Base-by-base conservation (phyloP, 2,888 invertebrate species). In the Ametastegia equiseti region DNA sequence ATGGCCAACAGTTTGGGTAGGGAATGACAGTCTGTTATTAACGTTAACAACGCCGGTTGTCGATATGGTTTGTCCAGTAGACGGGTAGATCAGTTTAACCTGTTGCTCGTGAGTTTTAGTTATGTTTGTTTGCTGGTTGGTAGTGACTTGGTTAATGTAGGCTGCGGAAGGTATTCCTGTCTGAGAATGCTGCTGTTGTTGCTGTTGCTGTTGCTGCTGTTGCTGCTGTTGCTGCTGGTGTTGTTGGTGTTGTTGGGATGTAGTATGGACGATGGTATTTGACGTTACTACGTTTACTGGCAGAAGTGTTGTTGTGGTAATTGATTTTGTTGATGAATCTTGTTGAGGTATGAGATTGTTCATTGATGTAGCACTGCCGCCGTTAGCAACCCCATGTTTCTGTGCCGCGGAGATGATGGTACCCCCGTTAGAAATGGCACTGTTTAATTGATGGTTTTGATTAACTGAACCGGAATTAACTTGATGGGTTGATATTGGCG, bases 341-440 rank as follows among this genome's bases (percentile, higher is more conserved):
- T 63, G 81, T 81, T 81, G 82, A 69, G 60, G 45, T 77, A 86
- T 89, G 57, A 89, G 86, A 86, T 90, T 91, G 84, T 92, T 92
- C 84, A 91, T 89, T 82, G 91, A 91, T 83, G 92, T 91, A 83
- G 82, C 85, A 85, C 88, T 93, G 92, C 94, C 93, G 92, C 94
- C 94, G 92, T 94, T 94, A 88, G 94, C 92, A 91, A 94, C 93
- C 92, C 93, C 93, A 92, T 93, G 94, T 93, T 94, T 94, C 92
- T 93, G 93, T 88, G 92, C 89, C 88, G 93, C 92, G 81, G 85
- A 73, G 86, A 85, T 86, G 93, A 94, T 93, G 92, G 94, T 94
- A 93, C 94, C 94, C 92, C 94, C 94, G 94, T 94, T 94, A 89
- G 95, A 93, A 92, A 94, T 93, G 92, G 93, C 93, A 92, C 94